A percentile compares a stretch with the other conserved stretches of the same genome.
Conservation (phyloP, 2,797 vertebrate genomes). For the Saxicola maurus region DNA sequence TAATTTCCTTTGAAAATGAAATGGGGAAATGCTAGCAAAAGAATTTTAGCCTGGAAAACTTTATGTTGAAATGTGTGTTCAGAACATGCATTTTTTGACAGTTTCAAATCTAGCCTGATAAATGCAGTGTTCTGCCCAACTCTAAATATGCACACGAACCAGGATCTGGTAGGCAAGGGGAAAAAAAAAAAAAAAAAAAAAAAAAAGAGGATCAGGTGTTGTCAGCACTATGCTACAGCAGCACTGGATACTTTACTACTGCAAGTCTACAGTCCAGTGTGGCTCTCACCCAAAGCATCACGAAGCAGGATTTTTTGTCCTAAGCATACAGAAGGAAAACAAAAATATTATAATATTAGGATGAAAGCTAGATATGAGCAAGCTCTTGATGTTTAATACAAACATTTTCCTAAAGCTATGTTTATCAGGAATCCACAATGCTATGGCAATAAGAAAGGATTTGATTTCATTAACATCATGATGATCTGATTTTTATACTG, state of each 20-base stretch:
- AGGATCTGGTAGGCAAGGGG: not conserved
- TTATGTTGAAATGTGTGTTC: not conserved
- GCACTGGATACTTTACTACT: not conserved
- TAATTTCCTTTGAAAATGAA: not conserved
- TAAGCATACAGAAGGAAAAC: slow-evolving; percentile 57
- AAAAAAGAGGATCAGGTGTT: not conserved
- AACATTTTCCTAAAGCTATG: not conserved
- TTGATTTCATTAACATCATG: not conserved
- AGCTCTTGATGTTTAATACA: not conserved
- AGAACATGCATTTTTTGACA: not conserved
- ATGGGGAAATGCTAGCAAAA: not conserved
- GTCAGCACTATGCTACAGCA: not conserved
- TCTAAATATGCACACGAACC: not conserved
- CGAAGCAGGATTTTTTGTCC: slow-evolving; percentile 83
- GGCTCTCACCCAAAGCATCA: slow-evolving; percentile 82
- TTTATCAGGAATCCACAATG: not conserved
- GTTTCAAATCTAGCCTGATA: not conserved
- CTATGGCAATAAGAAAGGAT: not conserved
- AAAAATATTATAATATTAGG: slow-evolving; percentile 52
- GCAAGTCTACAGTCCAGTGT: not conserved
- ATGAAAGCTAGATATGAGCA: not conserved
- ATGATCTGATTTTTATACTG: not conserved
- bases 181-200: too few relatives aligned
- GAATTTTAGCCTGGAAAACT: not conserved
- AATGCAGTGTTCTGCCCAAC: not conserved